Evolutionary conservation across 2,888 invertebrate species (phyloP), one percentile per base, ranked within the genome.

Genomic region (Ametastegia equiseti): DNA sequence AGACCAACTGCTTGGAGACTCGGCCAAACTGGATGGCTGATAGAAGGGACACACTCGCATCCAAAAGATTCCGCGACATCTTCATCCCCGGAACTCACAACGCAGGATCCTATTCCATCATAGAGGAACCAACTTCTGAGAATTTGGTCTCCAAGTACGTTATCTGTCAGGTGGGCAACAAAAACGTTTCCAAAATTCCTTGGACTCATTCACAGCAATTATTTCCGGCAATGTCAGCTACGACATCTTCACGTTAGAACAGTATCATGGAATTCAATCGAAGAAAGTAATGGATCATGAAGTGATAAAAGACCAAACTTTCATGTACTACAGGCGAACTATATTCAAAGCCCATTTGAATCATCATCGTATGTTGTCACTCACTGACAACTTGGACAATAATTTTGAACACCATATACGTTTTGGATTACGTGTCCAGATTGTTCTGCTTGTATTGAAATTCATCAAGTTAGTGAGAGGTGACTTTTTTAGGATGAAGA

Each of bases 51-150:
- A 87, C 89, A 39, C 87, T 94, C 15, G 93, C 93, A 0, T 88
- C 91, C 39, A 87, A 92, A 80, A 92, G 92, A 54, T 88, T 95
- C 71, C 91, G 93, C 13, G 92, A 94, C 81, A 87, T 95, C 4
- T 94, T 96, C 83, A 93, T 96, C 85, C 96, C 96, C 1, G 96
- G 96, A 0, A 94, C 95, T 0, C 96, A 96, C 87, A 95, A 96
- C 89, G 94, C 95, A 0, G 95, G 95, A 4, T 93, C 94, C 11
- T 95, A 94, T 86, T 88, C 88, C 11, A 89, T 91, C 77, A 81
- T 85, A 15, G 83, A 86, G 15, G 73, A 78, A 0, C 80, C 84
- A 1, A 83, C 83, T 13, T 80, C 80, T 9, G 88, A 88, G 60
- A 92, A 89, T 65, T 82, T 93, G 50, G 90, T 93, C 6, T 92